Evolutionary conservation across 2,888 invertebrate species (phyloP), one percentile per base, ranked within the genome.

Genomic region (Pachymerium ferrugineum): DNA sequence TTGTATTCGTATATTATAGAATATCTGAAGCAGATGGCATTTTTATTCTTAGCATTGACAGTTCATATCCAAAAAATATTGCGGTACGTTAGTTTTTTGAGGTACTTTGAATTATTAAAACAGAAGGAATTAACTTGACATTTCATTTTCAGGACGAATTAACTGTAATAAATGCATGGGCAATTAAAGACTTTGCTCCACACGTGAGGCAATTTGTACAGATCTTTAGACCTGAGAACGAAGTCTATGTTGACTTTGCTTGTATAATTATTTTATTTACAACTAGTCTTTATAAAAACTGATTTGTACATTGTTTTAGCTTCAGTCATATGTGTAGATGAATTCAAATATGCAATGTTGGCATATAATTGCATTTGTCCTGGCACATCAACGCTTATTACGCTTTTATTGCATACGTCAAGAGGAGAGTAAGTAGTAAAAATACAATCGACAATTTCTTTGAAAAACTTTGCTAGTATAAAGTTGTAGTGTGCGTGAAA

Each of bases 151-250:
- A 89, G 88, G 90, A 90, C 80, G 89, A 90, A 80, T 89, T 90
- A 81, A 90, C 89, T 5, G 89, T 90, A 76, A 83, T 90, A 74
- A 83, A 95, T 78, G 96, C 97, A 12, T 98, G 97, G 97, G 97
- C 97, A 47, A 96, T 98, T 73, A 96, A 97, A 84, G 98, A 98
- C 84, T 97, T 95, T 83, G 97, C 97, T 0, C 97, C 97, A 28
- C 89, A 88, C 80, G 95, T 97, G 76, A 94, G 95, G 19, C 97
- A 97, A 84, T 98, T 97, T 84, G 96, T 98, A 77, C 97, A 97
- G 85, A 96, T 98, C 80, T 97, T 97, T 86, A 88, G 97, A 80
- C 96, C 97, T 73, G 97, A 98, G 85, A 97, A 97, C 84, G 98
- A 97, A 82, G 87, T 98, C 78, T 97, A 98, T 85, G 97, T 98